These are phyloP conservation scores for Leptodactylus fallax DNA, from an alignment of 2,797 vertebrate species.

Conservation along the genomic window DNA sequence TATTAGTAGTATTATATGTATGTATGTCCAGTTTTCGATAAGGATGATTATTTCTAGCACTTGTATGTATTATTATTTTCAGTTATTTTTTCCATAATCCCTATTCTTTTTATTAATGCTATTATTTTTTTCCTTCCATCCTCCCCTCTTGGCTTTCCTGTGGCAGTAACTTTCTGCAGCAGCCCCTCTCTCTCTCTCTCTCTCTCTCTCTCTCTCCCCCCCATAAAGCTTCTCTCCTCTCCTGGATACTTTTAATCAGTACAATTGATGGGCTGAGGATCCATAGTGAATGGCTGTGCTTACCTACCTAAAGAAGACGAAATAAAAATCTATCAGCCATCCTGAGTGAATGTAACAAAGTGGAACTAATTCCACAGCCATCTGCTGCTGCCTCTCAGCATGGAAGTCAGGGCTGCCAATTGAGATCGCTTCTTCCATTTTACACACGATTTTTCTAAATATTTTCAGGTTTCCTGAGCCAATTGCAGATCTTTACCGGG, in stretches of 20 bases:
- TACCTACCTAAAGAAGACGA: background rate
- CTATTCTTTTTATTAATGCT: too few species aligned
- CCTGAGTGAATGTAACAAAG: background rate
- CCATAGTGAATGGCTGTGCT: background rate
- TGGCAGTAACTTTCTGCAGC: too few species aligned
- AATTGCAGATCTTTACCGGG: background rate
- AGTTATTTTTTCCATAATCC: too few species aligned
- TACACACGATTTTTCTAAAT: background rate
- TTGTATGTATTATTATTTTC: too few species aligned
- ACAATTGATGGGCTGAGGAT: background rate
- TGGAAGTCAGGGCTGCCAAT: background rate
- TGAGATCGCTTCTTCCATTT: background rate
- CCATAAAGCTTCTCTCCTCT: too few species aligned
- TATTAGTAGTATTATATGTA: too few species aligned
- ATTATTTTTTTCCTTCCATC: too few species aligned
- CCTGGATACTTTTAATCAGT: background rate
- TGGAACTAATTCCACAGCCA: background rate
- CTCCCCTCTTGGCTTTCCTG: too few species aligned
- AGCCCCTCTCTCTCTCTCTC: too few species aligned
- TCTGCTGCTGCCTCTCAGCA: background rate
- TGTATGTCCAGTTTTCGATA: too few species aligned
- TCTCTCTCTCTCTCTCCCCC: too few species aligned
- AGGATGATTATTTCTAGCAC: too few species aligned
- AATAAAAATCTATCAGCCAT: constrained; percentile 17
- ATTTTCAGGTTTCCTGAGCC: background rate